phyloP scores from a whole-genome alignment of 2,888 invertebrate genomes.

The Lagria hirta region DNA sequence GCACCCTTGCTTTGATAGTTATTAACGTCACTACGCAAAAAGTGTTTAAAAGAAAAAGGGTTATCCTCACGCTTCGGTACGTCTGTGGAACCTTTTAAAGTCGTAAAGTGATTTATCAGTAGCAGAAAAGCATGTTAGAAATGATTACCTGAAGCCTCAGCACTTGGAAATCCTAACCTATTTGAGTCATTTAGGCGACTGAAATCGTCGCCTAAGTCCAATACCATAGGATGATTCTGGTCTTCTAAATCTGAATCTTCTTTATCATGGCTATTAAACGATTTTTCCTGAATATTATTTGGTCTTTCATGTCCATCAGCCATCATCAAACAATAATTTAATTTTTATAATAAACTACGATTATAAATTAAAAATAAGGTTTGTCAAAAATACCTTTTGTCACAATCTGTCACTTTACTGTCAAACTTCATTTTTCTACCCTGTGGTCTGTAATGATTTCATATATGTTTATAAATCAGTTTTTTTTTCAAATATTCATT shows the following conservation, averaged over 20 bases:
- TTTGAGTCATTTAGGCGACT: slow-evolving; percentile 34
- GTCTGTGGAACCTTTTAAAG: slow-evolving; percentile 28
- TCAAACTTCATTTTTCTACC: too few species aligned
- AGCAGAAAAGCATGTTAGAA: slow-evolving; percentile 3
- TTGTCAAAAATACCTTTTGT: too few species aligned
- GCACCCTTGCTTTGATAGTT: slow-evolving; percentile 73
- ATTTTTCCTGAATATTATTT: slow-evolving; percentile 15
- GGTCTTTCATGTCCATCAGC: slow-evolving; percentile 19
- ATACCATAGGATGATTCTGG: slow-evolving; percentile 33
- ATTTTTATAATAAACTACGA: too few species aligned
- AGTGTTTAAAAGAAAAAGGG: slow-evolving; percentile 84
- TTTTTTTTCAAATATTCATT: too few species aligned
- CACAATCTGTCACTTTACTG: too few species aligned
- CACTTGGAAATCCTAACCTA: slow-evolving; percentile 42
- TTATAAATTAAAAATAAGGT: slow-evolving; percentile 3
- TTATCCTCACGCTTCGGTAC: slow-evolving; percentile 63
- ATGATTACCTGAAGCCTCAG: slow-evolving; percentile 34
- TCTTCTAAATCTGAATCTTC: slow-evolving; percentile 30
- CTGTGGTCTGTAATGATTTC: too few species aligned
- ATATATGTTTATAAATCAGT: too few species aligned
- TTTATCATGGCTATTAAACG: not conserved
- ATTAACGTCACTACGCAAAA: slow-evolving; percentile 68
- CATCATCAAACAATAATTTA: slow-evolving; percentile 18
- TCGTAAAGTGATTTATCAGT: slow-evolving; percentile 1
- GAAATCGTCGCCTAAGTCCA: slow-evolving; percentile 45